phyloP scores from a whole-genome alignment of 2,113 vertebrate genomes.

The Thomomys bottae region DNA sequence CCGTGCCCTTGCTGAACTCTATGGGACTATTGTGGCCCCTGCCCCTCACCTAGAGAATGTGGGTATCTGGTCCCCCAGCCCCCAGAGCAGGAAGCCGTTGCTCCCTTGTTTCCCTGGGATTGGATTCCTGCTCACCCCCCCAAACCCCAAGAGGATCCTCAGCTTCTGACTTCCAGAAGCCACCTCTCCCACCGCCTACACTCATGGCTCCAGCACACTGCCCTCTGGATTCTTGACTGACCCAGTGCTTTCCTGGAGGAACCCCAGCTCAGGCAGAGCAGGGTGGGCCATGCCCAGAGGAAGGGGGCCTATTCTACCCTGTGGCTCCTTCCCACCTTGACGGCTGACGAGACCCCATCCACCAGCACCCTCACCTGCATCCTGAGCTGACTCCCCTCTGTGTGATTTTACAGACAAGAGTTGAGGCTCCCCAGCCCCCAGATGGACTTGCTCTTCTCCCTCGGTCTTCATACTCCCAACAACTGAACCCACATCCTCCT shows the following conservation, averaged over 20 bases:
- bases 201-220: background rate
- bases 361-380: background rate
- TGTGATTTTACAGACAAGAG: too few species aligned
- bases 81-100: background rate
- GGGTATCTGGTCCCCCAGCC: accelerated
- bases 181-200: background rate
- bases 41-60: background rate
- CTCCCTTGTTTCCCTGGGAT: background rate
- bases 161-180: background rate
- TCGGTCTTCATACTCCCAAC: too few species aligned
- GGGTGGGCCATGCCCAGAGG: background rate
- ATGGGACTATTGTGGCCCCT: accelerated
- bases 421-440: background rate
- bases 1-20: accelerated
- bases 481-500: background rate
- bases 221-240: background rate
- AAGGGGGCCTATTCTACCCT: background rate
- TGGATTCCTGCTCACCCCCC: background rate
- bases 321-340: background rate
- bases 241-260: background rate
- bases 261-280: background rate
- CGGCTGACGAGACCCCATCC: background rate
- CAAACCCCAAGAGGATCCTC: background rate
- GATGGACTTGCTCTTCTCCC: background rate
- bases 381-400: background rate